Conservation (phyloP, 1,140 invertebrate species). For the Drosophila rhopaloa region DNA sequence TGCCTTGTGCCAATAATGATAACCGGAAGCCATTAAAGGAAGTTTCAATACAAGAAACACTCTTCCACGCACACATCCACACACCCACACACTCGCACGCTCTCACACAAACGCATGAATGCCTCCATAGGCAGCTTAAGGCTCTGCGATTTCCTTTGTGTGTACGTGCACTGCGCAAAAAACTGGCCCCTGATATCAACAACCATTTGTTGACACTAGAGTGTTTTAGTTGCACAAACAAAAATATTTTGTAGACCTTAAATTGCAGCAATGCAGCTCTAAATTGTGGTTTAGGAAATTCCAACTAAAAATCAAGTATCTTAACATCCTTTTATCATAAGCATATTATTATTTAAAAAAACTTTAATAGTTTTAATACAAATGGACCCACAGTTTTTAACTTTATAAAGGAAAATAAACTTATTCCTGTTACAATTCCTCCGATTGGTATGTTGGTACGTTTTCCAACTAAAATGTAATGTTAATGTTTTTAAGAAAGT, state of each 20-base stretch:
- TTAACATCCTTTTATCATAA: no score
- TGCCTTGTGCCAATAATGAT: slow-evolving; percentile 77
- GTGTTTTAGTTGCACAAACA: no score
- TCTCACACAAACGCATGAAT: slow-evolving; percentile 40
- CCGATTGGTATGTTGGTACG: no score
- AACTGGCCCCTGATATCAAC: not conserved
- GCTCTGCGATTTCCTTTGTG: slow-evolving; percentile 22
- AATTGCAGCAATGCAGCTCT: not conserved
- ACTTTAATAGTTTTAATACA: no score
- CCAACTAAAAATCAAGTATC: no score
- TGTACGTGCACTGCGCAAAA: slow-evolving; percentile 27
- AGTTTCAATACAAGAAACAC: slow-evolving; percentile 76
- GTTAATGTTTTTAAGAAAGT: no score
- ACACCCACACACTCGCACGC: not conserved
- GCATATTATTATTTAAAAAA: no score
- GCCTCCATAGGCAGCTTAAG: slow-evolving; percentile 48
- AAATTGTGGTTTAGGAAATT: no score
- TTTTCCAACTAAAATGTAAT: no score
- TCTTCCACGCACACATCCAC: slow-evolving; percentile 29
- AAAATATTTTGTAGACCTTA: not conserved
- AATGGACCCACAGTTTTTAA: no score
- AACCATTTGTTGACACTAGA: not conserved
- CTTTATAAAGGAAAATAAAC: no score
- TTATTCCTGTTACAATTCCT: no score
- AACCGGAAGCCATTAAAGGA: slow-evolving; percentile 84